These are phyloP conservation scores for Bradysia coprophila DNA, from an alignment of 1,140 invertebrate genomes.

Conservation along the genomic window DNA sequence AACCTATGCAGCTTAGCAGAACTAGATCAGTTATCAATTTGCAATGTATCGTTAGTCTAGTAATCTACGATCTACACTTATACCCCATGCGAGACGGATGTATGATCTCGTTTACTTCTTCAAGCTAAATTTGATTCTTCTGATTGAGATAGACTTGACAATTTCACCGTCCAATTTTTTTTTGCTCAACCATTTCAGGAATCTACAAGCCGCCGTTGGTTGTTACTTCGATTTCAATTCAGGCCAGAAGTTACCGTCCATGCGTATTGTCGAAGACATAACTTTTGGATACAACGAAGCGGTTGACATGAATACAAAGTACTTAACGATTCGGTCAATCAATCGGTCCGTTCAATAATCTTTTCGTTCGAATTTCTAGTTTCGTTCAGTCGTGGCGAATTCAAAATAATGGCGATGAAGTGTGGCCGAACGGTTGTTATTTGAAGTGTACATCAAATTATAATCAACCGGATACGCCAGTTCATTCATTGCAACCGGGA, in stretches of 20 bases:
- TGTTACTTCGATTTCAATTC: conserved; percentile 76
- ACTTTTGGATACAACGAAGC: conserved; percentile 57
- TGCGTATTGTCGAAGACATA: conserved; percentile 60
- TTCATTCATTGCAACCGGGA: conserved; percentile 41
- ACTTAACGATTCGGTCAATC: conserved; percentile 13
- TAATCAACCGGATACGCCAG: conserved; percentile 31
- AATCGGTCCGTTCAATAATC: conserved; percentile 11
- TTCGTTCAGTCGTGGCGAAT: conserved; percentile 68
- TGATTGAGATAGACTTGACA: conserved; percentile 3
- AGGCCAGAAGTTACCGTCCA: conserved; percentile 37
- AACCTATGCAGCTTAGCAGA: no score
- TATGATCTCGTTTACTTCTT: no score
- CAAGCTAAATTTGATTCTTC: conserved; percentile 2
- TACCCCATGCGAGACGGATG: no score
- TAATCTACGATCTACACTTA: no score
- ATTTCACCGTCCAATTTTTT: conserved; percentile 17
- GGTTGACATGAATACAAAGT: conserved; percentile 44
- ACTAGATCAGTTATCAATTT: no score
- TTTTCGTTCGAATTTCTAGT: conserved; percentile 1
- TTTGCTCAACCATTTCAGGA: no score
- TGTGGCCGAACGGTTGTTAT: conserved; percentile 59
- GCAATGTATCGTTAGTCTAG: no score
- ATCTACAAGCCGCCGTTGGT: conserved; percentile 86
- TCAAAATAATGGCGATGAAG: conserved; percentile 56
- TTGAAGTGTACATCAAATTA: conserved; percentile 43